Base-by-base conservation (phyloP, 2,888 invertebrate genomes). In the Flexamia atlantica region DNA sequence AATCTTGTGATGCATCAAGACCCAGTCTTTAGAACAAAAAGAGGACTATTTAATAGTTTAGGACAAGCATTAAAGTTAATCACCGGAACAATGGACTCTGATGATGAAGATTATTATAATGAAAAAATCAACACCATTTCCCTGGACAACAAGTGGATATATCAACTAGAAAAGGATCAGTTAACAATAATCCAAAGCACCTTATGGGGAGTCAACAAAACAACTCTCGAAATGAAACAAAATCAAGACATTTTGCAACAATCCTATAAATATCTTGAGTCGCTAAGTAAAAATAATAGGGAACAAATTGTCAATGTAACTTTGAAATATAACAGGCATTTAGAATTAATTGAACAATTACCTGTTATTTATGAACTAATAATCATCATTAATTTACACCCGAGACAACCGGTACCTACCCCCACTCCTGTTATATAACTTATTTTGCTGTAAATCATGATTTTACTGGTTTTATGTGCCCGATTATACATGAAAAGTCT, bases 41-140 rank as follows among this genome's bases (percentile, higher is more conserved):
- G 70, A 70, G 70, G 70, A 3, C 1, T 70, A 10, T 70, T 32
- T 32, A 70, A 70, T 20, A 32, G 70, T 32, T 4, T 70, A 9
- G 70, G 70, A 70, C 70, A 32, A 70, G 70, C 70, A 30, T n/a
- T 70, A 5, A 70, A 70, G n/a, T 1, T 70, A 12, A 17, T 70
- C 5, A 70, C n/a, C 14, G 70, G 70, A 5, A 70, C 70, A 2
- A 70, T 70, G 70, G 70, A 70, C 32, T 10, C 30, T 1, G 70
- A 70, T 32, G 70, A 70, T n/a, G 30, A 5, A 4, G n/a, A 28
- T 17, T 70, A 70, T n/a, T 70, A 70, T n/a, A 36, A 70, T 28
- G 70, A 70, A n/a, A 70, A 70, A 30, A 70, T 70, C 10, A 70
- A 70, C n/a, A 70, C 70, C 5, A n/a, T 70, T 1, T 30, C 70